These are phyloP conservation scores for Stenolophus ochropezus DNA, from an alignment of 2,888 invertebrate genomes.

Conservation along the genomic window DNA sequence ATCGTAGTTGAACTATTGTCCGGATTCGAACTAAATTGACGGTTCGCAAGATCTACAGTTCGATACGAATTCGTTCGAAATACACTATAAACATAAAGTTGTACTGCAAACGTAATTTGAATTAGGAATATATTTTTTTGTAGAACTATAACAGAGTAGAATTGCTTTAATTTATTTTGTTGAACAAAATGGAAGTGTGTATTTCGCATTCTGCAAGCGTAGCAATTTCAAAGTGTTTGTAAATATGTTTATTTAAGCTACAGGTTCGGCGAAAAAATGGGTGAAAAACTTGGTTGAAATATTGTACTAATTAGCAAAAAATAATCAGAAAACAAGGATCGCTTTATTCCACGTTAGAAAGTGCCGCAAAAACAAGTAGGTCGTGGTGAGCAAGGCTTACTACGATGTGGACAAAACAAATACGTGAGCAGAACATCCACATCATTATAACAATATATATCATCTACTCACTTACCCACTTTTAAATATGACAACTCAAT, in stretches of 20 bases:
- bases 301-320: constrained; percentile 33
- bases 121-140: no score
- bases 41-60: no score
- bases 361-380: constrained; percentile 25
- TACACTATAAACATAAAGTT: no score
- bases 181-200: no score
- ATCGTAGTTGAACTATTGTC: no score
- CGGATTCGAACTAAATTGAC: no score
- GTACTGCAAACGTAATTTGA: no score
- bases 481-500: no score
- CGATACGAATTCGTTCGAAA: no score
- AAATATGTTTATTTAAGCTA: constrained; percentile 26
- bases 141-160: no score
- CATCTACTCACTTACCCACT: not conserved
- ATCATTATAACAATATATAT: not conserved
- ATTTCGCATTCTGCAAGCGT: not conserved
- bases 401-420: constrained; percentile 10
- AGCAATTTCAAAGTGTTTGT: not conserved
- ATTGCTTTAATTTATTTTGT: no score
- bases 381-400: constrained; percentile 3
- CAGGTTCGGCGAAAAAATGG: not conserved
- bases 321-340: constrained; percentile 22
- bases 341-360: constrained; percentile 28
- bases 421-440: not conserved
- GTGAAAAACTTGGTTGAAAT: constrained; percentile 2